Conservation (phyloP, 2,888 invertebrate species). For the Ellobium chinense region DNA sequence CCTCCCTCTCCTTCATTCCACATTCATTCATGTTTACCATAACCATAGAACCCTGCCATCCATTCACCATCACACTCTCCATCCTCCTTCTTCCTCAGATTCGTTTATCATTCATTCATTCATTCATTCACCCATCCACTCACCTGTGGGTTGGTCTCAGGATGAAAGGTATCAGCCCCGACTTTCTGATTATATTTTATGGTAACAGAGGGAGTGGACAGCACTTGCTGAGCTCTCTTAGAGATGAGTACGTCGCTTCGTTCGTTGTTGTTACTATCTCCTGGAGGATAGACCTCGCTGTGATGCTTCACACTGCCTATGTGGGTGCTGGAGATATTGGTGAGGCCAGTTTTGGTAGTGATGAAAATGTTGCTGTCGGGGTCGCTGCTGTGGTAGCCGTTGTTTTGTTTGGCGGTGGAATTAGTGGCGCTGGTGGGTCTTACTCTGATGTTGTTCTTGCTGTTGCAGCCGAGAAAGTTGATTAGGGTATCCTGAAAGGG, state of each 20-base stretch:
- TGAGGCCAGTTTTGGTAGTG: neutral
- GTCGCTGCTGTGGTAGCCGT: neutral
- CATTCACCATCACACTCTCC: too few species aligned
- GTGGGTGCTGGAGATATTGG: neutral
- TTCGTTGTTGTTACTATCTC: neutral
- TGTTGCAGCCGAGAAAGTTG: too few species aligned
- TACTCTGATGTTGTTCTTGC: too few species aligned
- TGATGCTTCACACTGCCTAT: neutral
- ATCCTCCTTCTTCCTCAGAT: neutral
- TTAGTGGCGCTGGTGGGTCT: too few species aligned
- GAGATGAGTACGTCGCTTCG: neutral
- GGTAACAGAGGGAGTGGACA: constrained; percentile 32
- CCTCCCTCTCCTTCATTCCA: neutral
- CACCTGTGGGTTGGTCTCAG: constrained; percentile 47
- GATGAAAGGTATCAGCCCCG: constrained; percentile 36
- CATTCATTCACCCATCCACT: too few species aligned
- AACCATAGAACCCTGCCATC: too few species aligned
- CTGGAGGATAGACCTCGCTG: neutral
- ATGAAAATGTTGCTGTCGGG: neutral
- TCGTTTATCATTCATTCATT: too few species aligned
- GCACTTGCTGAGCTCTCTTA: constrained; percentile 31
- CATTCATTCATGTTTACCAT: neutral
- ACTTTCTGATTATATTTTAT: constrained; percentile 49
- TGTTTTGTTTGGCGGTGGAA: neutral
- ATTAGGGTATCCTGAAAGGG: too few species aligned